Evolutionary conservation across 2,113 vertebrate genomes (phyloP), one percentile per base, ranked within the genome.

Genomic region (Nesospiza acunhae): DNA sequence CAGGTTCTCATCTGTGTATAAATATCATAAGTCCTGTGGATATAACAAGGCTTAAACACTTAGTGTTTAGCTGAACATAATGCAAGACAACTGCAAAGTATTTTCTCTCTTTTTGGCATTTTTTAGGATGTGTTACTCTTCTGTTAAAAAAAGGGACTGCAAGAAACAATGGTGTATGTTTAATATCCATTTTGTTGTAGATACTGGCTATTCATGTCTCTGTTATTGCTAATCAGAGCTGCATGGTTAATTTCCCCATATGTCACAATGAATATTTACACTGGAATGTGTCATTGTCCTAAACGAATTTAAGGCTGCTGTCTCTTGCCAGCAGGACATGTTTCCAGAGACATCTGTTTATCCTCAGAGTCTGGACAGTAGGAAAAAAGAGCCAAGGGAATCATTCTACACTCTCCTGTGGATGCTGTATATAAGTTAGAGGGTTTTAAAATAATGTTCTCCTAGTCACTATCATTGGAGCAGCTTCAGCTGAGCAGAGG

Each of bases 231-330:
- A 86, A 70, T 94, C 82, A 90, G 72, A 93, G 63, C 47, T 3
- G 35, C 68, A 59, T 88, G 90, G 87, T 77, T 96, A 78, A 92
- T 86, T 94, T 96, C 47, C 35, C 42, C 37, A 22, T 84, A 92
- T 92, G 80, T 91, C 66, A 72, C 80, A 91, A 92, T 75, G 89
- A 89, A 79, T 94, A 91, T 96, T 94, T 95, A 82, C 49, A 21
- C 94, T 91, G 94, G 91, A 94, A 94, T 81, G 77, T 94, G 89
- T 95, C 91, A 84, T 92, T 95, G 89, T 95, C 89, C 56, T 89
- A 87, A 87, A 67, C 60, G 77, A 95, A 89, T 95, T 94, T 94
- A 94, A 92, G 69, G 44, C 80, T 78, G 56, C 47, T 78, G 56
- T 56, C 66, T 91, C 37, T 89, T 91, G 89, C 93, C 84, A 95